Conservation (phyloP, 2,888 invertebrate genomes). For the Vanessa cardui region DNA sequence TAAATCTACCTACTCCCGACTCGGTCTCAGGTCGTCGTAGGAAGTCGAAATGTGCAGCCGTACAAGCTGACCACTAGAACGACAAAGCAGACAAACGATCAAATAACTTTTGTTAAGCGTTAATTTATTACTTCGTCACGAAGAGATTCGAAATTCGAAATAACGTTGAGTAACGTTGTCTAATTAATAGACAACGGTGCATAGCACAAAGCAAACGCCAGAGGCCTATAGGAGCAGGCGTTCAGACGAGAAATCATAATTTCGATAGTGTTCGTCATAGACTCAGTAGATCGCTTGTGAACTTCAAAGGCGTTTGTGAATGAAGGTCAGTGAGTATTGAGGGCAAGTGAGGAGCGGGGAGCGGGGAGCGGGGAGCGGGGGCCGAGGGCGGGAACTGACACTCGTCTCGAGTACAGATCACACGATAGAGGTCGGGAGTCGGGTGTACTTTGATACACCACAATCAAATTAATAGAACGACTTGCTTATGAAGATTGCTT, state of each 20-base stretch:
- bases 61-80: too few species aligned
- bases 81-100: too few species aligned
- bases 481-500: too few species aligned
- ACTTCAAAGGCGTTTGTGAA: conserved; percentile 15
- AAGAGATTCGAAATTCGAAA: not conserved
- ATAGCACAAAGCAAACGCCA: conserved; percentile 7
- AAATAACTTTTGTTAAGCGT: too few species aligned
- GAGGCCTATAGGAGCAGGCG: conserved; percentile 1
- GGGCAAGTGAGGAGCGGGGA: conserved; percentile 8
- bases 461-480: too few species aligned
- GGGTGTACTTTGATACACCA: too few species aligned
- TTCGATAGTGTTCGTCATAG: conserved; percentile 19
- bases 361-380: not conserved
- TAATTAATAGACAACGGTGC: not conserved
- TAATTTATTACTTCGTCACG: too few species aligned
- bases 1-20: too few species aligned
- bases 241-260: conserved; percentile 11
- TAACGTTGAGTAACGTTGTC: not conserved
- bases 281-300: conserved; percentile 7
- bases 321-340: conserved; percentile 16
- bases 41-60: too few species aligned
- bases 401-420: not conserved
- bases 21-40: too few species aligned
- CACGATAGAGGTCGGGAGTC: too few species aligned
- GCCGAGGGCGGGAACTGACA: not conserved